Evolutionary conservation across 2,113 vertebrate genomes (phyloP).

Genomic region (Butorides virescens): DNA sequence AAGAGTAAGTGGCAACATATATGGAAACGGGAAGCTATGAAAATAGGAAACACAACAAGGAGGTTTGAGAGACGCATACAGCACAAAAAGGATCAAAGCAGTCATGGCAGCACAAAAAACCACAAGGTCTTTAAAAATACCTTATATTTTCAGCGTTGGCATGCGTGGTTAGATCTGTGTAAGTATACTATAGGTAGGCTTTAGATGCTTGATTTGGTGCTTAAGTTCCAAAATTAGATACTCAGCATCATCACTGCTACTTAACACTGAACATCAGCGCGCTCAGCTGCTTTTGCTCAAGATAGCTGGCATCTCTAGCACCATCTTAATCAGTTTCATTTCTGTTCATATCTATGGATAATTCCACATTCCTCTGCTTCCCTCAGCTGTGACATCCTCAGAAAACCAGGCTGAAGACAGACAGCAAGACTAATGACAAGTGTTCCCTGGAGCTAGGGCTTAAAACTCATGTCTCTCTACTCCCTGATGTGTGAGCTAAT

Average conservation of each 20-base stretch:
- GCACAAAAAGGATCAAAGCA: background rate
- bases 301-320: background rate
- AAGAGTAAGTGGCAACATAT: background rate
- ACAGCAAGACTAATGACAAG: background rate
- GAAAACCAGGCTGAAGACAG: background rate
- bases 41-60: background rate
- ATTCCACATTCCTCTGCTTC: slow-evolving; percentile 14
- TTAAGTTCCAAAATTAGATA: background rate
- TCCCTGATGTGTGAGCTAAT: background rate
- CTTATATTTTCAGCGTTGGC: background rate
- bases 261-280: background rate
- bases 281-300: slow-evolving; percentile 11
- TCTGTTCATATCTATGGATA: background rate
- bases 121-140: background rate
- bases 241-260: background rate
- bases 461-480: background rate
- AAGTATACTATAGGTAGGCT: background rate
- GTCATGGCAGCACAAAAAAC: background rate
- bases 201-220: background rate
- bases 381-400: background rate
- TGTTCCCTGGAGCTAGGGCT: background rate
- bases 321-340: slow-evolving; percentile 34
- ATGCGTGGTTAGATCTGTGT: background rate
- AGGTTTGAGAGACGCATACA: background rate
- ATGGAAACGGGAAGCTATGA: background rate